Conservation (phyloP, 2,797 vertebrate species). For the Hypotaenidia okinawae region DNA sequence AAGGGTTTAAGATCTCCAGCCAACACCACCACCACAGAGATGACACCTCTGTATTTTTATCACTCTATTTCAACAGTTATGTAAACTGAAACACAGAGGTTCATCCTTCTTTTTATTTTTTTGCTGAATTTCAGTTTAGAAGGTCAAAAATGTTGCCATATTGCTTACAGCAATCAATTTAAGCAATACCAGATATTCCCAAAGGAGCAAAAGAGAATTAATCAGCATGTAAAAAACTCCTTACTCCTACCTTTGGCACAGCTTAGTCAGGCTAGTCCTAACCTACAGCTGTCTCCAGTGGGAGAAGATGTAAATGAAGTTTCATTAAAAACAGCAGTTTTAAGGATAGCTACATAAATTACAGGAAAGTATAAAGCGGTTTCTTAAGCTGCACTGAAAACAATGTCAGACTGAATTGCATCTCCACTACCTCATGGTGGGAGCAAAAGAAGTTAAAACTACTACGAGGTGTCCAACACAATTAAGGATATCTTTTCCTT, state of each 20-base stretch:
- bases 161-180: slow-evolving; percentile 77
- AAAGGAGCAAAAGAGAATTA: slow-evolving; percentile 71
- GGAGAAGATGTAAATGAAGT: slow-evolving; percentile 73
- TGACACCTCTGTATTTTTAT: background rate
- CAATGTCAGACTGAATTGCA: background rate
- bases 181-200: slow-evolving; percentile 73
- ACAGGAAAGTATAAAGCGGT: slow-evolving; percentile 1
- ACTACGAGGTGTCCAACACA: background rate
- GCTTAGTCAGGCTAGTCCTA: slow-evolving; percentile 75
- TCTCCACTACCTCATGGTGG: background rate
- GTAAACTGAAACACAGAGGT: background rate
- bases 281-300: slow-evolving; percentile 74
- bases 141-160: slow-evolving; percentile 73
- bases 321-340: slow-evolving; percentile 69
- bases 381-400: slow-evolving; percentile 25
- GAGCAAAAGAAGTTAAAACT: slow-evolving; percentile 4
- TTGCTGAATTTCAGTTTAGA: slow-evolving; percentile 68
- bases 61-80: slow-evolving; percentile 2
- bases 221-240: slow-evolving; percentile 76
- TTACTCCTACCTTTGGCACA: slow-evolving; percentile 74
- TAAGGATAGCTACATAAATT: slow-evolving; percentile 57
- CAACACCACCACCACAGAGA: background rate
- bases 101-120: background rate
- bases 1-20: background rate
- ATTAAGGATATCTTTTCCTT: background rate